Evolutionary conservation across 2,797 vertebrate species (phyloP).

Genomic region (Gadopsis marmoratus): DNA sequence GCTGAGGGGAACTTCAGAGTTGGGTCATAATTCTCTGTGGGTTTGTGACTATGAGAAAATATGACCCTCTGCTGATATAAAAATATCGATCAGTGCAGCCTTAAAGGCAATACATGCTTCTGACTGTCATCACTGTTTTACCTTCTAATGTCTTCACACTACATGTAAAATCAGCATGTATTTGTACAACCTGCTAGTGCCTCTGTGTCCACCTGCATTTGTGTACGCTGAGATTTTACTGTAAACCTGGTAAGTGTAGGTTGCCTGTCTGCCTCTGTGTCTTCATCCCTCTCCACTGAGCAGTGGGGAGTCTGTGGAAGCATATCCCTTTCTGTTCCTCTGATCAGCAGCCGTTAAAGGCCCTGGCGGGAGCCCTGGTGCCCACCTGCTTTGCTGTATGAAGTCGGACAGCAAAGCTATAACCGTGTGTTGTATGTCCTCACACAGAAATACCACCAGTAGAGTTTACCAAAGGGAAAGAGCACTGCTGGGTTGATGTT

Average conservation of each 20-base stretch:
- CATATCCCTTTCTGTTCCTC: slow-evolving; percentile 28
- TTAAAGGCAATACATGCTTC: neutral
- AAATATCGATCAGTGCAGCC: neutral
- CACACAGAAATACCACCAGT: slow-evolving; percentile 11
- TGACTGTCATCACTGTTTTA: neutral
- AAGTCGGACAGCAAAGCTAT: slow-evolving; percentile 31
- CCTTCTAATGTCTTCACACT: neutral
- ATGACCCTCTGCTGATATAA: neutral
- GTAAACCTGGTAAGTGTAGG: slow-evolving; percentile 27
- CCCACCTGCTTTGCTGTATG: slow-evolving; percentile 27
- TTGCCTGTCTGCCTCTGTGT: neutral
- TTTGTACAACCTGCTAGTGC: neutral
- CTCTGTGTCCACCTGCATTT: slow-evolving; percentile 12
- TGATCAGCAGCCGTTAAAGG: slow-evolving; percentile 43
- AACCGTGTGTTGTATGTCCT: slow-evolving; percentile 17
- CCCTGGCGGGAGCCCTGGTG: neutral
- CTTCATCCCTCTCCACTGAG: slow-evolving; percentile 33
- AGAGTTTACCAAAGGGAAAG: slow-evolving; percentile 19
- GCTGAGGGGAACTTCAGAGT: neutral
- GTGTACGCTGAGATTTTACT: neutral
- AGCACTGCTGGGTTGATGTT: slow-evolving; percentile 9
- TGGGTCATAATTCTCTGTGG: neutral
- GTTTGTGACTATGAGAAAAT: neutral
- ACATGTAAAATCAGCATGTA: neutral
- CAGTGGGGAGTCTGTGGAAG: slow-evolving; percentile 41